These are phyloP conservation scores for Tetragnatha montana DNA, from an alignment of 2,888 invertebrate species.

Conservation along the genomic window DNA sequence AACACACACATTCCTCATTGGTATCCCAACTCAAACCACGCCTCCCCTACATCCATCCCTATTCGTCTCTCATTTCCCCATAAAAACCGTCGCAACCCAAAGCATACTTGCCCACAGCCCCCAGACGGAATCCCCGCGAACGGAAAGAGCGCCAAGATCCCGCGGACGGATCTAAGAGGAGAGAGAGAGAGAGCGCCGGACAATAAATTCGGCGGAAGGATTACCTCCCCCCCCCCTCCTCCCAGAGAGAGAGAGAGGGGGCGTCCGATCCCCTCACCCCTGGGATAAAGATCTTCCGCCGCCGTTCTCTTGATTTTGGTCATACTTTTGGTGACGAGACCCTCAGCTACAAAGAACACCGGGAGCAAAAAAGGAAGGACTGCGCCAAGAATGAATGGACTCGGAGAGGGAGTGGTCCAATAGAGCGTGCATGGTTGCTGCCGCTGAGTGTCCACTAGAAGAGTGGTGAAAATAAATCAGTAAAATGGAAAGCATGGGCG, in stretches of 20 bases:
- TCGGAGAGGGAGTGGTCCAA: neutral
- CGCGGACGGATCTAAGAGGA: conserved; percentile 33
- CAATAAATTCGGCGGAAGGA: conserved; percentile 67
- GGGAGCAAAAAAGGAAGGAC: conserved; percentile 18
- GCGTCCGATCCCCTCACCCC: conserved; percentile 47
- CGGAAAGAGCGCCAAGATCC: conserved; percentile 48
- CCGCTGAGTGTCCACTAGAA: too few relatives aligned
- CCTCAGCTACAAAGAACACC: conserved; percentile 39
- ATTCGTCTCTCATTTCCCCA: too few relatives aligned
- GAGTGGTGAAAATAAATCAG: too few relatives aligned
- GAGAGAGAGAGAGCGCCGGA: conserved; percentile 53
- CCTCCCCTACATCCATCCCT: too few relatives aligned
- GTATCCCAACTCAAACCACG: too few relatives aligned
- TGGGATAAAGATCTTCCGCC: conserved; percentile 62
- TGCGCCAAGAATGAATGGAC: conserved; percentile 52
- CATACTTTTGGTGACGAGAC: conserved; percentile 65
- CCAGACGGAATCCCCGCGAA: conserved; percentile 26
- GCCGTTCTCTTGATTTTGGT: conserved; percentile 65
- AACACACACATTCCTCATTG: too few relatives aligned
- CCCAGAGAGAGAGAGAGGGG: conserved; percentile 39
- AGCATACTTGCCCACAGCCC: conserved; percentile 48
- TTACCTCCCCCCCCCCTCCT: conserved; percentile 33
- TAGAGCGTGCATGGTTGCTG: too few relatives aligned
- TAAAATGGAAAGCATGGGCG: too few relatives aligned
- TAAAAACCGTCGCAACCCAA: neutral